A percentile compares a stretch with the other conserved stretches of the same genome.
These are phyloP conservation scores for human (Homo sapiens) DNA, from an alignment of 2,113 vertebrate genomes.

Conservation along the genomic window GRCh38 chr1:70024501-70025000, in stretches of 20 bases:
- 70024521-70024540: slow-evolving; percentile 45
- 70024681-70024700: background rate
- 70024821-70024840: background rate
- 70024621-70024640: background rate
- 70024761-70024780: background rate
- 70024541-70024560: slow-evolving; percentile 54
- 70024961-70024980: slow-evolving; percentile 13
- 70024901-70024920: background rate
- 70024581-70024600: slow-evolving; percentile 5
- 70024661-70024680: background rate
- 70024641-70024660: background rate
- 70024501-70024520: slow-evolving; percentile 50
- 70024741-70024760: background rate
- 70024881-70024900: background rate
- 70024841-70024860: background rate
- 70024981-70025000: background rate
- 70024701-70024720: slow-evolving; percentile 33
- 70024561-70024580: slow-evolving; percentile 75
- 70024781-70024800: background rate
- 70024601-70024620: background rate
- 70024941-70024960: slow-evolving; percentile 29
- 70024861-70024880: background rate
- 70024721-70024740: background rate
- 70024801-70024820: background rate
- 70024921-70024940: background rate